phyloP scores from a whole-genome alignment of 1,140 invertebrate genomes.

The Maniola jurtina region DNA sequence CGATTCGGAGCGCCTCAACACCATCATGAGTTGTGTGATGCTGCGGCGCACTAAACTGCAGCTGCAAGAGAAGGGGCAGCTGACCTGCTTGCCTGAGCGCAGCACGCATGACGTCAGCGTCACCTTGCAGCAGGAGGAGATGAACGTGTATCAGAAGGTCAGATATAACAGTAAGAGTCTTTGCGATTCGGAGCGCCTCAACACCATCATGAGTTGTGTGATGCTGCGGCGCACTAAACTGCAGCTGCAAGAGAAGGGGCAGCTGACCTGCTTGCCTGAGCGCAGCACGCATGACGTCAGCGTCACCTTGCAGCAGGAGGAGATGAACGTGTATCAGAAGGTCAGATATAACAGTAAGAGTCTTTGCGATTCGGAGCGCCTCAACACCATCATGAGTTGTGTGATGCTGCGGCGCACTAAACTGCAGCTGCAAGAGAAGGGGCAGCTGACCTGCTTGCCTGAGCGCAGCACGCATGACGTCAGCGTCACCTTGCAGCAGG shows the following conservation, averaged over 20 bases:
- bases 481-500: conserved; percentile 81
- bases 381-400: conserved; percentile 81
- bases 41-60: conserved; percentile 91
- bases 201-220: conserved; percentile 83
- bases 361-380: conserved; percentile 85
- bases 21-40: conserved; percentile 85
- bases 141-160: no score
- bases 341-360: background rate
- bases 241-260: conserved; percentile 83
- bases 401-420: conserved; percentile 93
- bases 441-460: conserved; percentile 80
- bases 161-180: background rate
- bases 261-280: conserved; percentile 80
- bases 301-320: conserved; percentile 83
- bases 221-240: conserved; percentile 92
- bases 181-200: conserved; percentile 85
- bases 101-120: conserved; percentile 79
- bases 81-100: conserved; percentile 82
- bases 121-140: conserved; percentile 84
- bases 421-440: conserved; percentile 84
- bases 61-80: conserved; percentile 80
- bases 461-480: conserved; percentile 80
- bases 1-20: conserved; percentile 83
- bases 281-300: conserved; percentile 80
- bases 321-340: no score